Evolutionary conservation across 2,797 vertebrate species (phyloP).

Genomic region (Sebastes jordani): DNA sequence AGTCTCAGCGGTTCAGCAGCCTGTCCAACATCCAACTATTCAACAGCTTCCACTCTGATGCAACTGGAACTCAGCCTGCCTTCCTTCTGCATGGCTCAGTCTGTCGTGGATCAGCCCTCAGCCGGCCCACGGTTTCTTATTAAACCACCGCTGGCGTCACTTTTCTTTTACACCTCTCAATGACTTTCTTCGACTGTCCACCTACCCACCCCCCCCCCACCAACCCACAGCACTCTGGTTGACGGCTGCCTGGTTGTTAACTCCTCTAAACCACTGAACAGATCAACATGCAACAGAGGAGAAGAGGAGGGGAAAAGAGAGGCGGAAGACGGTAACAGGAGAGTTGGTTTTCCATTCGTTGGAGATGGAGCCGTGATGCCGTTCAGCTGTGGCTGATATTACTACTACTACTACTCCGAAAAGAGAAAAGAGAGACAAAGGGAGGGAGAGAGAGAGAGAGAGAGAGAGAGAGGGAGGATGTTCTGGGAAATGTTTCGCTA

Average conservation of each 20-base stretch:
- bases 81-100: constrained; percentile 15
- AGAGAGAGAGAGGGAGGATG: neutral
- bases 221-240: neutral
- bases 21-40: constrained; percentile 26
- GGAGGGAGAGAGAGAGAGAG: neutral
- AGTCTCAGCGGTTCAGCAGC: neutral
- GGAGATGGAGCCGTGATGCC: constrained; percentile 38
- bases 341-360: constrained; percentile 51
- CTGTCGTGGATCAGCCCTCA: constrained; percentile 40
- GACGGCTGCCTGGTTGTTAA: constrained; percentile 37
- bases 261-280: constrained; percentile 40
- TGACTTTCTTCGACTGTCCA: constrained; percentile 39
- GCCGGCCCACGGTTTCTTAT: constrained; percentile 28
- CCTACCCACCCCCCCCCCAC: neutral
- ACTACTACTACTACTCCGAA: constrained; percentile 29
- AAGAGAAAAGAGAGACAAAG: constrained; percentile 23
- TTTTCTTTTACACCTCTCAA: constrained; percentile 29
- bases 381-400: constrained; percentile 41
- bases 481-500: constrained; percentile 28
- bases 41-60: constrained; percentile 32
- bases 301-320: constrained; percentile 9
- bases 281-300: constrained; percentile 37
- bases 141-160: constrained; percentile 19
- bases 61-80: constrained; percentile 1
- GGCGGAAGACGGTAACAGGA: constrained; percentile 51